A percentile compares a stretch with the other conserved stretches of the same genome.
phyloP scores from a whole-genome alignment of 2,888 invertebrate genomes.

The Plagodis pulveraria region DNA sequence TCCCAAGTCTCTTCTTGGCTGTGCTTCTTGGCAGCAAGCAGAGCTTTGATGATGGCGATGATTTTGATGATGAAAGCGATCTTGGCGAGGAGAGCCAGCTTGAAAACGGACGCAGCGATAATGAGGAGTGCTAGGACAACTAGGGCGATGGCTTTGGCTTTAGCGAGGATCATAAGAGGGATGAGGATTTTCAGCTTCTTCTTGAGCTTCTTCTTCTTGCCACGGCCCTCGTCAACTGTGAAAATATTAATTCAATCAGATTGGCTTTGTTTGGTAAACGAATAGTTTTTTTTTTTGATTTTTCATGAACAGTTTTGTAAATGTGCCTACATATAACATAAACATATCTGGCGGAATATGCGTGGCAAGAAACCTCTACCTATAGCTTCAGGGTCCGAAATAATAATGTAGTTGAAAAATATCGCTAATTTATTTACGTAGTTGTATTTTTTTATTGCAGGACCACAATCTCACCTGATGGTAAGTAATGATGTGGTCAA shows the following conservation, averaged over 20 bases:
- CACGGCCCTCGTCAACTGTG: slow-evolving; percentile 84
- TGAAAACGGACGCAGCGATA: slow-evolving; percentile 88
- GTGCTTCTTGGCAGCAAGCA: slow-evolving; percentile 73
- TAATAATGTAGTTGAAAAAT: no score
- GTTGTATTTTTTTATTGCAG: no score
- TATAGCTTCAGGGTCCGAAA: no score
- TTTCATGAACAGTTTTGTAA: no score
- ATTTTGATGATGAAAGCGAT: slow-evolving; percentile 86
- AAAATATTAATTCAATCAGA: slow-evolving; percentile 11
- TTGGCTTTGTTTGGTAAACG: no score
- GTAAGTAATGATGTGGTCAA: no score
- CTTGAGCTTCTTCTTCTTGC: slow-evolving; percentile 89
- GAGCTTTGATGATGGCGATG: slow-evolving; percentile 66
- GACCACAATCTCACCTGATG: no score
- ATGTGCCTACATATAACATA: no score
- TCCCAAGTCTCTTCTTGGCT: slow-evolving; percentile 58
- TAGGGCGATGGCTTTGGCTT: slow-evolving; percentile 88
- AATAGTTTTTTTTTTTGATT: no score
- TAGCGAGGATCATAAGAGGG: slow-evolving; percentile 86
- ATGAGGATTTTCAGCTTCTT: slow-evolving; percentile 75
- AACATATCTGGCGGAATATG: no score
- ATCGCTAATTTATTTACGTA: no score
- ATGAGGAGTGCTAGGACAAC: slow-evolving; percentile 87
- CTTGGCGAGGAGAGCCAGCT: slow-evolving; percentile 90
- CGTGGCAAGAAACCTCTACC: no score